A percentile compares a stretch with the other conserved stretches of the same genome.
Evolutionary conservation across 2,888 invertebrate genomes (phyloP).

Genomic region (Lottia gigantea): DNA sequence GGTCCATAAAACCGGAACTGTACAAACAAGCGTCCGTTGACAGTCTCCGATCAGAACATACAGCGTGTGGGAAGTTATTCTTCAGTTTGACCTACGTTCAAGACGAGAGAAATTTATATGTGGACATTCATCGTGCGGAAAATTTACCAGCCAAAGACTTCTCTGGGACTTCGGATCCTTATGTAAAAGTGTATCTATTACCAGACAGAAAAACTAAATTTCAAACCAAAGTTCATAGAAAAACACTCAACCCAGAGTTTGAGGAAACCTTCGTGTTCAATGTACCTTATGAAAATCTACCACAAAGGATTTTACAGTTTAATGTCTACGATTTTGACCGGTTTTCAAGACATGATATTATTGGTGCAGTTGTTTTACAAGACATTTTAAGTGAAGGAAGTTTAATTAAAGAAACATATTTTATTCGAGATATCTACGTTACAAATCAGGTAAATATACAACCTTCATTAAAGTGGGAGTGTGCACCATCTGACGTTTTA

Average conservation of each 20-base stretch:
- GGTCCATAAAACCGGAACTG: conserved; percentile 63
- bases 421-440: conserved; percentile 86
- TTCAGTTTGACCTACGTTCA: conserved; percentile 85
- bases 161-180: conserved; percentile 87
- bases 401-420: conserved; percentile 83
- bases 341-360: conserved; percentile 87
- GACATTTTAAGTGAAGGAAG: conserved; percentile 83
- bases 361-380: conserved; percentile 85
- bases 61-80: conserved; percentile 79
- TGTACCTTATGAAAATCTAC: conserved; percentile 81
- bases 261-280: conserved; percentile 88
- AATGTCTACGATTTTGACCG: conserved; percentile 90
- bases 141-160: conserved; percentile 87
- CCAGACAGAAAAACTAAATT: conserved; percentile 88
- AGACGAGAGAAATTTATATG: conserved; percentile 83
- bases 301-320: conserved; percentile 83
- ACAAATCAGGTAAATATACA: conserved; percentile 55
- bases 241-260: conserved; percentile 84
- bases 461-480: no score
- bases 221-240: conserved; percentile 83
- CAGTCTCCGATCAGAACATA: conserved; percentile 52
- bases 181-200: conserved; percentile 85
- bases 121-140: conserved; percentile 79
- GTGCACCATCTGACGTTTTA: no score
- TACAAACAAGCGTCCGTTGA: conserved; percentile 71